A percentile compares a stretch with the other conserved stretches of the same genome.
phyloP scores from a whole-genome alignment of 2,113 vertebrate species.

The Girardinichthys multiradiatus region DNA sequence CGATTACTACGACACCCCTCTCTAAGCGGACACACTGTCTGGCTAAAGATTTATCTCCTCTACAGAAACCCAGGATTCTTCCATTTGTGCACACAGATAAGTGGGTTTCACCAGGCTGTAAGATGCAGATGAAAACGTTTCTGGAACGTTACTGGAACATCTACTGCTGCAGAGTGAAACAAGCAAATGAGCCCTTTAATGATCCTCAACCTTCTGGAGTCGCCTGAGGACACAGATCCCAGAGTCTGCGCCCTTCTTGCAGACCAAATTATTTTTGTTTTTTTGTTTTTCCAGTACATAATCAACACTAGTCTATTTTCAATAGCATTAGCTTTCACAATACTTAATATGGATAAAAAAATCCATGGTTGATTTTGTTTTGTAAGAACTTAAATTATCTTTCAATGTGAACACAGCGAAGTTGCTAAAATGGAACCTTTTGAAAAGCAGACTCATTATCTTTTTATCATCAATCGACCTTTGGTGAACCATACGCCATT shows the following conservation, averaged over 20 bases:
- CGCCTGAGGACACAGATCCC: slow-evolving; percentile 39
- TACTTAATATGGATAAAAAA: slow-evolving; percentile 62
- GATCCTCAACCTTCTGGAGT: slow-evolving; percentile 60
- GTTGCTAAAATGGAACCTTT: slow-evolving; percentile 76
- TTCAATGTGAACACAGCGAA: slow-evolving; percentile 84
- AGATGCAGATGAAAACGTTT: slow-evolving; percentile 49
- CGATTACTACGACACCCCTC: slow-evolving; percentile 91
- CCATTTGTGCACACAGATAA: slow-evolving; percentile 20
- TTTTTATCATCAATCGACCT: slow-evolving; percentile 86
- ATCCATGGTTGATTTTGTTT: slow-evolving; percentile 67
- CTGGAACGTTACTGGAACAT: no score
- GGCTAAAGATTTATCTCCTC: slow-evolving; percentile 20
- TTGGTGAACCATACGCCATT: slow-evolving; percentile 76
- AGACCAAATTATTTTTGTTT: slow-evolving; percentile 56
- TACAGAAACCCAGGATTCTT: slow-evolving; percentile 4
- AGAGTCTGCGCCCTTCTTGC: slow-evolving; percentile 60
- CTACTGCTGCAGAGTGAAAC: slow-evolving; percentile 52
- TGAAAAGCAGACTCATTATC: slow-evolving; percentile 75
- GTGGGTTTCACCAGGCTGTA: slow-evolving; percentile 31
- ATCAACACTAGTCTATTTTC: slow-evolving; percentile 78
- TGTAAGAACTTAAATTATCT: slow-evolving; percentile 88
- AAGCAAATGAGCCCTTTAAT: slow-evolving; percentile 79
- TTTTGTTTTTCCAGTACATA: slow-evolving; percentile 41
- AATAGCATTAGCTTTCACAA: slow-evolving; percentile 70
- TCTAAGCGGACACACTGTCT: slow-evolving; percentile 80